Conservation (phyloP, 2,888 invertebrate genomes). For the Synergus umbraculus region DNA sequence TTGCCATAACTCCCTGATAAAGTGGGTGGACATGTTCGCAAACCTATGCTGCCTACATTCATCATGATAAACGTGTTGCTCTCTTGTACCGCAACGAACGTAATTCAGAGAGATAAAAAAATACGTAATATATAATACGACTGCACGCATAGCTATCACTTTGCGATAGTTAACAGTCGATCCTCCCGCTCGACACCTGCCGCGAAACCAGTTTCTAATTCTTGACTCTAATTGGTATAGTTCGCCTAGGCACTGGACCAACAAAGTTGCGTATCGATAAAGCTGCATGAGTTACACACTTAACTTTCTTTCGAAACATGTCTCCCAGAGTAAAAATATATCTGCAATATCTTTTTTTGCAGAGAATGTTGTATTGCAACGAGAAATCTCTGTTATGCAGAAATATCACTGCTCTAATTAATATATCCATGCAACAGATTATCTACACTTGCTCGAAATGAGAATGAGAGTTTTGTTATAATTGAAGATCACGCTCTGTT, state of each 20-base stretch:
- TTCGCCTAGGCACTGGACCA: neutral
- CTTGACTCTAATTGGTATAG: slow-evolving; percentile 35
- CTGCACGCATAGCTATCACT: slow-evolving; percentile 6
- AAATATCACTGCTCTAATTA: neutral
- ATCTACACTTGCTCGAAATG: neutral
- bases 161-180: slow-evolving; percentile 26
- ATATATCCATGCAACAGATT: neutral
- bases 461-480: neutral
- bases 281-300: slow-evolving; percentile 13
- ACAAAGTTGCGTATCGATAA: slow-evolving; percentile 23
- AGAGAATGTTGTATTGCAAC: slow-evolving; percentile 13
- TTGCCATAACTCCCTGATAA: neutral
- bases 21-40: neutral
- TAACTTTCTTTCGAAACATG: slow-evolving; percentile 30
- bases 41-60: neutral
- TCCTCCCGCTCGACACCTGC: slow-evolving; percentile 30
- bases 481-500: neutral
- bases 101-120: slow-evolving; percentile 17
- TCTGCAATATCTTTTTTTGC: neutral
- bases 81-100: slow-evolving; percentile 18
- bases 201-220: slow-evolving; percentile 22
- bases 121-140: neutral
- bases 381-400: neutral
- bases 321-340: neutral
- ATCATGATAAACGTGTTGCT: slow-evolving; percentile 4